Evolutionary conservation across 1,140 invertebrate genomes (phyloP), one percentile per base, ranked within the genome.

Genomic region (Ptiloglossa arizonensis): DNA sequence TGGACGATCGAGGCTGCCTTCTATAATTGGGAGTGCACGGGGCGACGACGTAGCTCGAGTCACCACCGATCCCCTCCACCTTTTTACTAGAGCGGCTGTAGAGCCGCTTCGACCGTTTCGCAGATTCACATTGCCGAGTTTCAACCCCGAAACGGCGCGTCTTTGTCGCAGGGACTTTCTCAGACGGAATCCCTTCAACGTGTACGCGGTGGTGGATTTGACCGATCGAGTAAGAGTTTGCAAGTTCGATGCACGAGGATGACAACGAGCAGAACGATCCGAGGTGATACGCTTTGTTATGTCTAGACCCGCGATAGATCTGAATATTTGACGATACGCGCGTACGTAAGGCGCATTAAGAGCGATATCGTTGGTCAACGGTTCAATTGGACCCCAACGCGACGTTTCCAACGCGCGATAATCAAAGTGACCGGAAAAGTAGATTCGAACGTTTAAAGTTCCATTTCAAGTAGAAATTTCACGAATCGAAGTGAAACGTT

Each of bases 71-170:
- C 83, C 83, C 83, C 84, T 72, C 80, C 54, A 79, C 76, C 38
- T 82, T 74, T 72, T 69, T 57, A 59, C 69, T 46, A 44, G 29
- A 50, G 44, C 38, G 29, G 27, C 50, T 32, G 73, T 48, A 17
- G 75, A 63, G 22, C 64, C 60, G 63, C 27, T 60, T 54, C 32
- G 24, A 69, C 74, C 67, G 60, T 72, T 86, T 80, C 79, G 64
- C 68, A 74, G 81, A 85, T 87, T 87, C 87, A 79, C 85, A 87
- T 87, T 84, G 83, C 76, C 27, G 69, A 80, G 83, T 80, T 86
- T 87, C 77, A 84, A 87, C 70, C 79, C 85, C 72, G 78, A 78
- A 85, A 82, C 70, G 78, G 69, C 69, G 67, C 66, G 68, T 76
- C 78, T 77, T 84, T 84, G 41, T 84, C 50, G 67, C 29, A 32